Evolutionary conservation across 2,888 invertebrate genomes (phyloP), one percentile per base, ranked within the genome.

Genomic region (Spialia ferax): DNA sequence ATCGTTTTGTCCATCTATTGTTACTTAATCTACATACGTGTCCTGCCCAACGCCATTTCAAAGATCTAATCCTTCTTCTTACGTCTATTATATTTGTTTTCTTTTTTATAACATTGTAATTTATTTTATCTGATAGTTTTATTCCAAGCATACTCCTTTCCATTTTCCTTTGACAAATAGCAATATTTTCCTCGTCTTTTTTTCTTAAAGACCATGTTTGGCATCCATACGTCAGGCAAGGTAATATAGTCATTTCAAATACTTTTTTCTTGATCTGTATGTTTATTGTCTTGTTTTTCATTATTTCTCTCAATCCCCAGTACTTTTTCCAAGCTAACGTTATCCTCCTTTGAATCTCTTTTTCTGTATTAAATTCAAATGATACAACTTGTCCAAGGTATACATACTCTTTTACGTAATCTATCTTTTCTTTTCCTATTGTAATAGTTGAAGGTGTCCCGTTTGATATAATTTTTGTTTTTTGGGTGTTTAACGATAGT

Each of bases 221-320:
- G 10, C 38, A 38, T 38, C n/a, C 38, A 38, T 38, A 38, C 5
- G 38, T n/a, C n/a, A 38, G 38, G n/a, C 38, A 38, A 5, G 38
- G 38, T 38, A 38, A n/a, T 38, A 38, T 38, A n/a, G 38, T n/a
- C 11, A 38, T 38, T 38, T 38, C n/a, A n/a, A n/a, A 38, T 38
- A n/a, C 11, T 11, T n/a, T 38, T n/a, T 11, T 35, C 11, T 35
- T 35, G 1, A 35, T 35, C 11, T 35, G 35, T 11, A 35, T 10
- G 35, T 35, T 35, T 35, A 35, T 35, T 11, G 35, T 35, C 1
- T 35, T 35, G 11, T 35, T 35, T 35, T 35, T 35, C 35, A 35
- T 35, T 3, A 35, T 35, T 35, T 35, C 35, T 35, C 11, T 35
- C 11, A 35, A 1, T 35, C 35, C 35, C 35, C 35, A 35, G 11